Evolutionary conservation across 2,113 vertebrate genomes (phyloP), one percentile per base, ranked within the genome.

Genomic region (Stictonetta naevosa): DNA sequence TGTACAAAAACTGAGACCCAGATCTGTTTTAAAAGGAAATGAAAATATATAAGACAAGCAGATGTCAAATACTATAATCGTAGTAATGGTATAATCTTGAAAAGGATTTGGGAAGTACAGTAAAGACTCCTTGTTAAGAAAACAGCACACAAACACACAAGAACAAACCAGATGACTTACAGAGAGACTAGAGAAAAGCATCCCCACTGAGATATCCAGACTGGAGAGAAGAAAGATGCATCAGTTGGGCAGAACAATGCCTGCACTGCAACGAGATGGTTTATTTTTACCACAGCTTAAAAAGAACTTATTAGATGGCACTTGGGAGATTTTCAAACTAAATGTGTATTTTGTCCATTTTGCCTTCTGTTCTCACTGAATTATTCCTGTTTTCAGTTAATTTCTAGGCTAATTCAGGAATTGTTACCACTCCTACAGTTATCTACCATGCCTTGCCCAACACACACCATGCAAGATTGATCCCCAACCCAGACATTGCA

Each of bases 401-500:
- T 19, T 7, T 1, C 1, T 17, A 74, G 3, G 13, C 5, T 66
- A 44, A 66, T 62, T 85, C 46, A 52, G 66, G 87, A 88, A 74
- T 40, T 17, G 15, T 40, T 68, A 38, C 33, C 66, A 34, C 72
- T 83, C 55, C 18, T 59, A 33, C 16, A 69, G 44, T 44, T 7
- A 36, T n/a, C 31, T 74, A 66, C 71, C 46, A 53, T 0, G 0
- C 18, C 34, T 42, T 73, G 25, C 20, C 46, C 50, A 76, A 28
- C 0, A 0, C 11, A 77, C 6, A 25, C 13, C 42, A 78, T 1
- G 7, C 17, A 69, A 23, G 59, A 77, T 18, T 3, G 8, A 18
- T 34, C 40, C 16, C 22, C 72, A 76, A 73, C 13, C 25, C 72
- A 85, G 33, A 33, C 2, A 5, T 1, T 40, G 31, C 19, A 36